Conservation (phyloP, 2,888 invertebrate genomes). For the Diadegma fenestrale region DNA sequence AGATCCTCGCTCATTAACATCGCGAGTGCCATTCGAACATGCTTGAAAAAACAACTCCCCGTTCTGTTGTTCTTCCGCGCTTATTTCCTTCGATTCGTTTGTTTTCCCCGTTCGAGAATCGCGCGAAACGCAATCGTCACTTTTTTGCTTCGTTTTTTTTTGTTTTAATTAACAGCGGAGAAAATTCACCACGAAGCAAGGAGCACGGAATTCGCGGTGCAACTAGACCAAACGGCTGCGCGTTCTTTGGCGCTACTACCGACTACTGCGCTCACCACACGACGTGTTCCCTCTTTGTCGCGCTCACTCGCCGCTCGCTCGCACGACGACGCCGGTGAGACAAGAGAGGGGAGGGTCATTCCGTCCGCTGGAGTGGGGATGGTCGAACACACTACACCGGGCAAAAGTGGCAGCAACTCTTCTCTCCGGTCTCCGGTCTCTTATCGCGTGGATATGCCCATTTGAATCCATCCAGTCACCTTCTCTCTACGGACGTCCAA, state of each 20-base stretch:
- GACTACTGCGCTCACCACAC: conserved; percentile 67
- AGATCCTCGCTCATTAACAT: conserved; percentile 39
- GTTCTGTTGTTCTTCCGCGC: not conserved
- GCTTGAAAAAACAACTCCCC: conserved; percentile 2
- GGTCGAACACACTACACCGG: conserved; percentile 35
- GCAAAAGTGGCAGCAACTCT: conserved; percentile 53
- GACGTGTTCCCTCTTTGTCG: conserved; percentile 10
- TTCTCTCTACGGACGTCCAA: conserved; percentile 42
- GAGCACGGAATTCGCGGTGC: conserved; percentile 55
- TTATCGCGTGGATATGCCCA: conserved; percentile 23
- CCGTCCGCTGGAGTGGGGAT: conserved; percentile 39
- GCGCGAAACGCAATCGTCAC: conserved; percentile 52
- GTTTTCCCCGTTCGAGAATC: conserved; percentile 36
- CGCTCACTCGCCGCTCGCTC: conserved; percentile 29
- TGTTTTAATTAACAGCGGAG: conserved; percentile 36
- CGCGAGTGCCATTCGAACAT: conserved; percentile 36
- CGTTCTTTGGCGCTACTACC: conserved; percentile 73
- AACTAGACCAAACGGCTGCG: conserved; percentile 70
- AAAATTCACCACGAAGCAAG: conserved; percentile 64
- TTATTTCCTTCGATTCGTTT: not conserved
- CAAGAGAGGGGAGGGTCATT: conserved; percentile 1
- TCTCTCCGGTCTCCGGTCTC: conserved; percentile 13
- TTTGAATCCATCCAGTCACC: conserved; percentile 38
- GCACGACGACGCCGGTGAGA: conserved; percentile 15
- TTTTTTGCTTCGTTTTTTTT: not conserved